Base-by-base conservation (phyloP, 2,888 invertebrate species). In the Chaitophorus viminalis region DNA sequence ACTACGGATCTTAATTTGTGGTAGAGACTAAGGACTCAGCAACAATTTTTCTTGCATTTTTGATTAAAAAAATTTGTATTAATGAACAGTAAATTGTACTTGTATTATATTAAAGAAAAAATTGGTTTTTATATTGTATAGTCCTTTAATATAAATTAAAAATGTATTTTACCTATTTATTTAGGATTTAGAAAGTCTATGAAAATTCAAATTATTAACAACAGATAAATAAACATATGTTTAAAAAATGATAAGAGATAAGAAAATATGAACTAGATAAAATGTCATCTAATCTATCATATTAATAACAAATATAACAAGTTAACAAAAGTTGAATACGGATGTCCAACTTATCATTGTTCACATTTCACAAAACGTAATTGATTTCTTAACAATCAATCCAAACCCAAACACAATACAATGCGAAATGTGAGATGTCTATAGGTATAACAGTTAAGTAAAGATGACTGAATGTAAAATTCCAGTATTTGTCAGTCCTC, bases 401-500 rank as follows among this genome's bases (percentile, higher is more conserved):
- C n/a, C n/a, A n/a, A n/a, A n/a, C 25, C 21, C 14, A n/a, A 72
- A 60, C 36, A 18, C 29, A 29, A 25, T 21, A 74, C 21, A 74
- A 77, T 76, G 11, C n/a, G 14, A 31, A 76, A 46, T 14, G 33
- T 77, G 31, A 68, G 14, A 52, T 77, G 29, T 33, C 9, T 46
- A 68, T 75, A 75, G 65, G 65, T 31, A 18, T 74, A 60, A 65
- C 1, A 72, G 60, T 36, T 21, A 54, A 79, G n/a, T 72, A 89
- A 91, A 91, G 91, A 90, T 90, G 90, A 77, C 90, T 77, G 90
- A 90, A 89, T 90, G 90, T 75, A 94, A 94, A 92, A 93, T 96
- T 91, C 96, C 96, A 89, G 95, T 97, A 82, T 96, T 97, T 92
- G 95, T 95, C 79, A 96, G 95, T 91, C 97, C 97, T 39, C 93